These are phyloP conservation scores for Odontocolon sp. DNA, from an alignment of 2,888 invertebrate genomes.

Conservation along the genomic window DNA sequence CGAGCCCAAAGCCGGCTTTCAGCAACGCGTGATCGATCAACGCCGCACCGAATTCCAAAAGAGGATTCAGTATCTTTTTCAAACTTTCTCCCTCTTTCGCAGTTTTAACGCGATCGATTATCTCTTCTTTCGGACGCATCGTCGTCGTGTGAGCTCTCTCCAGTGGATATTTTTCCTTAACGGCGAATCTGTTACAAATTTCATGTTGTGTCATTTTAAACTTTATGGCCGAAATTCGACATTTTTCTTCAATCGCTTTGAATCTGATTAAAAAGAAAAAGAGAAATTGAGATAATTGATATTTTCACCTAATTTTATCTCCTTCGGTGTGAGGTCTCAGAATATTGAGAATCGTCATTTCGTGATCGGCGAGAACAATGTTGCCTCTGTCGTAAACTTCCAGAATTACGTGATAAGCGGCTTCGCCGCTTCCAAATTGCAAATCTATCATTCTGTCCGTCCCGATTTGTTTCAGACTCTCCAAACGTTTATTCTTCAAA, in stretches of 20 bases:
- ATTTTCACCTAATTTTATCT: conserved; percentile 87
- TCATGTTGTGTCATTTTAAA: too few species aligned
- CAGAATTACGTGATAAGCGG: conserved; percentile 96
- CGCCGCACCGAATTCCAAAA: conserved; percentile 95
- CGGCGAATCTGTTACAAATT: conserved; percentile 87
- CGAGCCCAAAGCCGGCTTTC: conserved; percentile 85
- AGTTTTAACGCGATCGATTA: conserved; percentile 84
- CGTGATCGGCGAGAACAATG: conserved; percentile 94
- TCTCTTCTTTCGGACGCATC: conserved; percentile 83
- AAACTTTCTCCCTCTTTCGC: conserved; percentile 89
- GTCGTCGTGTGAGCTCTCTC: conserved; percentile 87
- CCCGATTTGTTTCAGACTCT: conserved; percentile 92
- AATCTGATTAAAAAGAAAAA: neutral
- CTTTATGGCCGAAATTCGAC: too few species aligned
- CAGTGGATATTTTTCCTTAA: conserved; percentile 94
- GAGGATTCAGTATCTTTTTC: conserved; percentile 91
- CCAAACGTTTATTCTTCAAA: conserved; percentile 96
- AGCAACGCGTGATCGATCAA: conserved; percentile 95
- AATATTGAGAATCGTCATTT: conserved; percentile 95
- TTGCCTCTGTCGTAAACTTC: conserved; percentile 98
- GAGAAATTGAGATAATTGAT: neutral
- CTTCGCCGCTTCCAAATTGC: conserved; percentile 96
- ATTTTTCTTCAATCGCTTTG: neutral
- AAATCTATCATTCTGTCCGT: conserved; percentile 96
- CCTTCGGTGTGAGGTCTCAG: conserved; percentile 95